These are phyloP conservation scores for Taxidea taxus DNA, from an alignment of 2,113 vertebrate species.

Conservation along the genomic window DNA sequence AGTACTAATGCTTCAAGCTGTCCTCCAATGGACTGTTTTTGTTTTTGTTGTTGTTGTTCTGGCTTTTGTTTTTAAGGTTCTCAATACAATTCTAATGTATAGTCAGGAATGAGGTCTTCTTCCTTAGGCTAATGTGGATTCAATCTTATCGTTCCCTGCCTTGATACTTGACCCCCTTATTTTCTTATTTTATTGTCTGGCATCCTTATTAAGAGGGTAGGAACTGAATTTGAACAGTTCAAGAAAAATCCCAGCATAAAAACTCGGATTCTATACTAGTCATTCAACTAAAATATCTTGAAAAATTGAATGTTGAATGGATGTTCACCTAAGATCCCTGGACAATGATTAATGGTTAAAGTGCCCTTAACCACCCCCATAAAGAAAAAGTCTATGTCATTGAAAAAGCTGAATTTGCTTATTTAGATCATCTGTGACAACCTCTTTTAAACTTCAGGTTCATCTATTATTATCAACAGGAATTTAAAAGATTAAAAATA, in stretches of 20 bases:
- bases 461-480: background rate
- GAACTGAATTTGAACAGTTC: background rate
- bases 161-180: background rate
- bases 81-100: background rate
- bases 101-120: background rate
- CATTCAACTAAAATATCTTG: background rate
- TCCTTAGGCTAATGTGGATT: background rate
- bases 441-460: background rate
- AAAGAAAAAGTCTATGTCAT: background rate
- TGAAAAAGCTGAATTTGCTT: background rate
- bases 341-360: background rate
- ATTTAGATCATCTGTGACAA: background rate
- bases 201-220: background rate
- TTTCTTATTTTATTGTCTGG: background rate
- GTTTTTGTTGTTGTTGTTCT: background rate
- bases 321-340: background rate
- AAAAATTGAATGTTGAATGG: background rate
- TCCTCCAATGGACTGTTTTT: background rate
- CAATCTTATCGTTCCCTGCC: background rate
- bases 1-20: background rate
- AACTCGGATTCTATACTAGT: background rate
- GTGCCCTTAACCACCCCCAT: background rate
- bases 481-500: background rate
- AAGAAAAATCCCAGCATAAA: background rate
- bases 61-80: background rate